Base-by-base conservation (phyloP, 1,140 invertebrate genomes). In the Anadara kagoshimensis region DNA sequence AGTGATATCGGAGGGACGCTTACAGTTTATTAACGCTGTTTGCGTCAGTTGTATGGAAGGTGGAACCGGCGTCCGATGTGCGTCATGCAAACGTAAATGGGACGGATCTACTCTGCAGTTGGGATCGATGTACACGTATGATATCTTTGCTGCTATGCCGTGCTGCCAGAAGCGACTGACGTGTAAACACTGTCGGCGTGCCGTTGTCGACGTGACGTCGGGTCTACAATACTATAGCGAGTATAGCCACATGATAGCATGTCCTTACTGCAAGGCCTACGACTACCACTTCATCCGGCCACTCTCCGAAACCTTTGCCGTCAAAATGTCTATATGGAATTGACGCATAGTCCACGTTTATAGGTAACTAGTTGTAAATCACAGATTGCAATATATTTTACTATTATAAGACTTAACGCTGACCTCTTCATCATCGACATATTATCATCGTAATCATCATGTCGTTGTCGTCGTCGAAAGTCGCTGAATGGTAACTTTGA, bases 71-170 rank as follows among this genome's bases (percentile, higher is more conserved):
- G 92, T 96, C 57, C 91, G 92, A 66, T 97, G 95, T 91, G 90
- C 92, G 75, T 94, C 93, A 88, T 98, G 97, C 89, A 93, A 93
- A 67, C 92, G 93, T 72, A 93, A 93, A 69, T 99, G 97, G 97
- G 95, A 97, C 87, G 97, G 97, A 20, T 95, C 95, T 10, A 95
- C 95, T 45, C 92, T 98, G 54, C 95, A 98, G 45, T 91, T 98
- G 20, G 97, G 97, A 57, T 97, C 96, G 63, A 97, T 98, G 96
- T 99, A 99, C 89, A 95, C 96, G 56, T 99, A 98, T 84, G 97
- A 99, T 89, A 96, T 99, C 75, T 98, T 99, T 89, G 97, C 97
- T 85, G 96, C 97, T 57, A 96, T 94, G 91, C 96, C 96, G 18
- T 99, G 97, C 87, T 99, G 97, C 91, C 92, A 94, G 86, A 95